Base-by-base conservation (phyloP, 1,140 invertebrate genomes). In the Gryllus bimaculatus region DNA sequence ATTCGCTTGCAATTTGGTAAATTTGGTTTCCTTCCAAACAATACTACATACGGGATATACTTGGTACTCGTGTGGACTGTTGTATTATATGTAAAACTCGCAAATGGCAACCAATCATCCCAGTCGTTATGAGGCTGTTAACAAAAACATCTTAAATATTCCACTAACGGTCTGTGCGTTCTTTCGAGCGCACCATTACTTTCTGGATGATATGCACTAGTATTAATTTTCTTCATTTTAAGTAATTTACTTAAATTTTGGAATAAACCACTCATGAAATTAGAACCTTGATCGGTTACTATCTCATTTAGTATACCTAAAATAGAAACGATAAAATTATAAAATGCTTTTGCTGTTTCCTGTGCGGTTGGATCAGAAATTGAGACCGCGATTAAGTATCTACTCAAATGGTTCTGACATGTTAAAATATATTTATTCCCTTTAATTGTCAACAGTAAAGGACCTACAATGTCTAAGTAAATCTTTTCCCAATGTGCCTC, bases 121-220 rank as follows among this genome's bases (percentile, higher is more conserved):
- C 84, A 86, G 78, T 85, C 79, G 20, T 8, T 80, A 77, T 82
- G 78, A 21, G 83, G 49, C 13, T 78, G 21, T 21, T 82, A 79
- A 21, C 82, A 82, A 76, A 82, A 86, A 80, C 83, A 81, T 82
- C 83, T 83, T 73, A 86, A 79, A 80, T 84, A 84, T 26, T 84
- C 82, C 75, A 83, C 83, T 79, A 85, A 75, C 10, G 83, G 82
- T 49, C 54, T 74, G 80, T 86, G 85, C 10, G 49, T 80, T 80
- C 85, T 74, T 82, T 86, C 85, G 76, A 85, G 66, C n/a, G 83
- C 82, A 10, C 83, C 84, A 75, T 86, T 85, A 15, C 80, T 82
- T 81, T 85, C 82, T 74, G 84, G 84, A 75, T 83, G 83, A 79
- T 83, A 83, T 20, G 83, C 79, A 8, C 83, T 82, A 3, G 83